These are phyloP conservation scores for Deroplatys truncata DNA, from an alignment of 2,888 invertebrate genomes.

Conservation along the genomic window DNA sequence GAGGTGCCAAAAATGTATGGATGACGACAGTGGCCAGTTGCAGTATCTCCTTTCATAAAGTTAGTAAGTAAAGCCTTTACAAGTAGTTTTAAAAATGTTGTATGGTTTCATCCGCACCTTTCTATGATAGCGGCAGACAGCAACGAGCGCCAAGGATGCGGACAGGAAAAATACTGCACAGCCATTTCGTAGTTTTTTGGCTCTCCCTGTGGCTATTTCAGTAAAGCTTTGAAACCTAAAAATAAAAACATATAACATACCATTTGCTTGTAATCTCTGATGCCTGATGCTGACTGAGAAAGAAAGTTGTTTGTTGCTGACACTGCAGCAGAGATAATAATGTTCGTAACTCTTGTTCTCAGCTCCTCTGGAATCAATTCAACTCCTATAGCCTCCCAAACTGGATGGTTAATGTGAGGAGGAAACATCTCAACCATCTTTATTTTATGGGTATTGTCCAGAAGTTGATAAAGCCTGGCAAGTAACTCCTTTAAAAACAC, in stretches of 20 bases:
- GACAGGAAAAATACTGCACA: too few relatives aligned
- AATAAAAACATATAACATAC: background rate
- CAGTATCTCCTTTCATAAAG: too few relatives aligned
- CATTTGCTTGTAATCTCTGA: background rate
- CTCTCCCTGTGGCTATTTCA: too few relatives aligned
- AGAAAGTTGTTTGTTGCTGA: conserved; percentile 1
- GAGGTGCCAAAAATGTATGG: too few relatives aligned
- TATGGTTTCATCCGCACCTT: too few relatives aligned
- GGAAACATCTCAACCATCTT: conserved; percentile 16
- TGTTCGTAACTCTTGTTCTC: background rate
- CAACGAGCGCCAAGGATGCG: too few relatives aligned
- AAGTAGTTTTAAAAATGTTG: too few relatives aligned
- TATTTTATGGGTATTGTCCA: conserved; percentile 21
- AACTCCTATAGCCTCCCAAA: conserved; percentile 23
- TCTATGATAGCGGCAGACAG: too few relatives aligned
- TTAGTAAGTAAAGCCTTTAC: too few relatives aligned
- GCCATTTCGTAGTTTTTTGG: too few relatives aligned
- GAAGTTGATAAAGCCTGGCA: conserved; percentile 22
- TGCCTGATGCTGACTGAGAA: background rate
- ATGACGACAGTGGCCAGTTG: too few relatives aligned
- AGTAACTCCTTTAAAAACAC: conserved; percentile 10
- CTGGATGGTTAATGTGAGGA: background rate
- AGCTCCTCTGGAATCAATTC: conserved; percentile 17
- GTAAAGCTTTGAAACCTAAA: too few relatives aligned
- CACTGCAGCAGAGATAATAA: background rate